Conservation (phyloP, 2,888 invertebrate species). For the Eulithis testata region DNA sequence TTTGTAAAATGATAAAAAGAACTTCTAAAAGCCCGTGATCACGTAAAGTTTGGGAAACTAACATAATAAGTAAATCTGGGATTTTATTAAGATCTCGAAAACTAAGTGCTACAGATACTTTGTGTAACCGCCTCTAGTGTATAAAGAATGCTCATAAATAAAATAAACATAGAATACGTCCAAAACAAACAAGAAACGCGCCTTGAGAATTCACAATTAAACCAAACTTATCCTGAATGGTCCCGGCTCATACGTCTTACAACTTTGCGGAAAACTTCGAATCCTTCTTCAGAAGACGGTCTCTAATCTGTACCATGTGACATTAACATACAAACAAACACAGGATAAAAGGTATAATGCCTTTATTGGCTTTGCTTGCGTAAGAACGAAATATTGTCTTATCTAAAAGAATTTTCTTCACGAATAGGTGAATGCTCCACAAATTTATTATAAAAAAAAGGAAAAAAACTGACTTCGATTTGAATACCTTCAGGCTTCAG, state of each 20-base stretch:
- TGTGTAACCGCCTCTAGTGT: background rate
- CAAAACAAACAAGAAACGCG: conserved; percentile 44
- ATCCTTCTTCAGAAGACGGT: conserved; percentile 61
- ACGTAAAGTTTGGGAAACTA: no score
- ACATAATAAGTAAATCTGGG: no score
- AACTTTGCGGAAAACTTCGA: conserved; percentile 46
- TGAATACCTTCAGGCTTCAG: no score
- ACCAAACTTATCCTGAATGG: conserved; percentile 40
- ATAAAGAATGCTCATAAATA: conserved; percentile 15
- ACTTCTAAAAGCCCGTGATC: no score
- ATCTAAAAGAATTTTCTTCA: no score
- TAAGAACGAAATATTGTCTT: no score
- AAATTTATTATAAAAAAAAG: no score
- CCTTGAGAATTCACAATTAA: conserved; percentile 48
- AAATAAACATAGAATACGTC: conserved; percentile 29
- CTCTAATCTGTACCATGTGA: conserved; percentile 61
- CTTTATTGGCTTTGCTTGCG: no score
- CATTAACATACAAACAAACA: conserved; percentile 57
- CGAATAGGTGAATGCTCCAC: no score
- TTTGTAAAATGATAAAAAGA: no score
- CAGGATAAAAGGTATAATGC: no score
- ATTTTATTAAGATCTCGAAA: background rate
- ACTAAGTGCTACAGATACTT: background rate
- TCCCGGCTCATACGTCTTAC: conserved; percentile 44
- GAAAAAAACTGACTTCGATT: no score